Base-by-base conservation (phyloP, 2,113 vertebrate genomes). In the Balaenoptera acutorostrata region DNA sequence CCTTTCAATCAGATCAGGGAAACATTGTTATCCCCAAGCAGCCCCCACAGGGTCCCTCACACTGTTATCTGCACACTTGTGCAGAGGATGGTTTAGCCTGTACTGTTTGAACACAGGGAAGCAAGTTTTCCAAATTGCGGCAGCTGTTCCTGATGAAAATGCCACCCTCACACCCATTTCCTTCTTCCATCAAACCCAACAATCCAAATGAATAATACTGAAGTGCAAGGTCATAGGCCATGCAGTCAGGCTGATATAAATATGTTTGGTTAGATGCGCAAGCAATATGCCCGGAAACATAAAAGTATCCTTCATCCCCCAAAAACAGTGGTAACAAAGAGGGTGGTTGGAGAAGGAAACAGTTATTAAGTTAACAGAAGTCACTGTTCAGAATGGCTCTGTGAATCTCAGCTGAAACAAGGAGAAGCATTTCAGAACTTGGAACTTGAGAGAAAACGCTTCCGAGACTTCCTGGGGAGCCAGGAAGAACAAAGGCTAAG, bases 1-100 rank as follows among this genome's bases (percentile, higher is more conserved):
- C 49, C 85, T 80, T 94, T 81, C 86, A 92, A 94, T 97, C 96
- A 93, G 80, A 82, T 89, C 93, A 74, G 66, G 61, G 84, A 90
- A 85, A 69, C 36, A 78, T 41, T 91, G 23, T 85, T 89, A 84
- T 64, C 75, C 72, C 78, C 36, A 6, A 59, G 41, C 66, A 86
- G 29, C 83, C 66, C 80, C 81, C 17, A 77, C 74, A 78, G 80
- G 80, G 29, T 61, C 18, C 1, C 39, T 59, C 83, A 83, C 64
- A 55, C 29, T 61, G 33, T 39, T 66, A 55, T 71, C 94, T 92
- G 41, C 44, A 44, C 72, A 39, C 36, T 71, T 17, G 52, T 29
- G 18, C 39, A 88, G 44, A 72, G 13, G 61, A 78, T 20, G 10
- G 3, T 77, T 85, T 64, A 66, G 2, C 41, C 59, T 77, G 5